Conservation (phyloP, 2,888 invertebrate species). For the Clusia tigrina region DNA sequence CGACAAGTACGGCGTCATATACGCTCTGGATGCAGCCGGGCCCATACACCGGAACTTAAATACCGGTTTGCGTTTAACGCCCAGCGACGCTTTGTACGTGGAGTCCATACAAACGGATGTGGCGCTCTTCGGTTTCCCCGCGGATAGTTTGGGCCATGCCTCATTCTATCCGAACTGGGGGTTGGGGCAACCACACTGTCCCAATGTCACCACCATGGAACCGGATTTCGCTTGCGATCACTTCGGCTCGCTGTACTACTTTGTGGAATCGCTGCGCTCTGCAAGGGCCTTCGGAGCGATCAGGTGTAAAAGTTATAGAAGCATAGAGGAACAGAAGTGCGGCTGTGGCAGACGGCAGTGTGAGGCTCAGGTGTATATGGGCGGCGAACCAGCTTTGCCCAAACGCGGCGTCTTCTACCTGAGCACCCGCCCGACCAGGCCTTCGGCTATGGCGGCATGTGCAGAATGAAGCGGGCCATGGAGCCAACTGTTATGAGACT, state of each 20-base stretch:
- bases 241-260: constrained; percentile 46
- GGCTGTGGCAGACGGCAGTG: constrained; percentile 34
- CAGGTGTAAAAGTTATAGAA: constrained; percentile 36
- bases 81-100: constrained; percentile 51
- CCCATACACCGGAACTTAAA: constrained; percentile 41
- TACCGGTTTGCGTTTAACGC: constrained; percentile 42
- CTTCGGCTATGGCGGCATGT: constrained; percentile 42
- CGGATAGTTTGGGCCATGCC: constrained; percentile 45
- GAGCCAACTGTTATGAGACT: constrained; percentile 30
- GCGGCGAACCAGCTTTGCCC: constrained; percentile 46
- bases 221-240: constrained; percentile 45
- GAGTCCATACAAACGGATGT: constrained; percentile 58
- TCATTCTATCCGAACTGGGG: constrained; percentile 60
- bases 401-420: constrained; percentile 45
- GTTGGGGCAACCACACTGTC: constrained; percentile 53
- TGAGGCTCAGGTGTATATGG: constrained; percentile 40
- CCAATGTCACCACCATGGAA: constrained; percentile 39
- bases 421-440: constrained; percentile 37
- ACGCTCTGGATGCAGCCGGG: constrained; percentile 56
- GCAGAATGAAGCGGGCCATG: constrained; percentile 37
- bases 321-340: constrained; percentile 38
- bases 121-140: constrained; percentile 45
- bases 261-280: constrained; percentile 46
- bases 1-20: constrained; percentile 44
- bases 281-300: constrained; percentile 41